These are phyloP conservation scores for Acanthosoma haemorrhoidale DNA, from an alignment of 2,888 invertebrate species.

Conservation along the genomic window DNA sequence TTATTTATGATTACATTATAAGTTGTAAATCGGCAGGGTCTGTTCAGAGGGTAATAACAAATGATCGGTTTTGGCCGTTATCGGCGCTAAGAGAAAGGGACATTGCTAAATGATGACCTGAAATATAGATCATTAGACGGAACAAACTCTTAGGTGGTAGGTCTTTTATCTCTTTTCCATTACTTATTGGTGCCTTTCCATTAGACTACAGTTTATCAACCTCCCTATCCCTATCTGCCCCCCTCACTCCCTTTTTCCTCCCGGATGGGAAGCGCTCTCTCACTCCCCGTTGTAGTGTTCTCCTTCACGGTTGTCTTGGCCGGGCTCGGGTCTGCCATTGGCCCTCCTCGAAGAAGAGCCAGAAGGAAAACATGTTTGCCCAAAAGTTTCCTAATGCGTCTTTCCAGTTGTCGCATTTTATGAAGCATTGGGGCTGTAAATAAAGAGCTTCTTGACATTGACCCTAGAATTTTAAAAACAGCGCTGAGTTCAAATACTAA, in stretches of 20 bases:
- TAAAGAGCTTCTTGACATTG: no score
- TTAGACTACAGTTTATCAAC: neutral
- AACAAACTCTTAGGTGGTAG: neutral
- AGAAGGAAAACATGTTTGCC: neutral
- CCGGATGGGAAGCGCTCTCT: neutral
- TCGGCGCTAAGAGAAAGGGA: neutral
- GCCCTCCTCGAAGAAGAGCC: neutral
- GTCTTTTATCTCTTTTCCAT: conserved; percentile 18
- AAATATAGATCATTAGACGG: conserved; percentile 15
- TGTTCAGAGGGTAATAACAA: neutral
- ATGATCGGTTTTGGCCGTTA: neutral
- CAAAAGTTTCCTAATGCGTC: no score
- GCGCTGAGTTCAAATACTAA: no score
- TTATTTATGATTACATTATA: neutral
- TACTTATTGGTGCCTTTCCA: neutral
- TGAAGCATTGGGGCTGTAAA: no score
- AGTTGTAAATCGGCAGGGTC: neutral
- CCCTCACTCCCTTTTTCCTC: neutral
- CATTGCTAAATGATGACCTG: conserved; percentile 8
- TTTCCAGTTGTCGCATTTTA: no score
- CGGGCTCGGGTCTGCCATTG: neutral
- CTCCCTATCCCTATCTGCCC: neutral
- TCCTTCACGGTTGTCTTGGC: neutral
- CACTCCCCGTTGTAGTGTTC: neutral
- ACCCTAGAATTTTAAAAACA: no score